Evolutionary conservation across 2,888 invertebrate genomes (phyloP).

Genomic region (Scotopteryx bipunctaria): DNA sequence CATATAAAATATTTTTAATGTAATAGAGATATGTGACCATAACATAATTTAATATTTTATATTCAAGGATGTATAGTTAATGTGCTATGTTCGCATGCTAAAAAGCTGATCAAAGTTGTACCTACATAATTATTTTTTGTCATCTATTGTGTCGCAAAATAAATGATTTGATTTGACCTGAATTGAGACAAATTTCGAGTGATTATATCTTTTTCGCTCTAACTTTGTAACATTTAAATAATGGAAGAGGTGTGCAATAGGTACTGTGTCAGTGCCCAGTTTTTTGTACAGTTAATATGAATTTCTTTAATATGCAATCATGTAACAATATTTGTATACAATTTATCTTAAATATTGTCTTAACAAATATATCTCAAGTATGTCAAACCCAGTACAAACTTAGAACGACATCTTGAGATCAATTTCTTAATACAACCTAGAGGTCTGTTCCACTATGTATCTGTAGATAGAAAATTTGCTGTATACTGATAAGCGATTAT

Average conservation of each 20-base stretch:
- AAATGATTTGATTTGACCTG: no score
- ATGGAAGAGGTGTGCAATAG: not conserved
- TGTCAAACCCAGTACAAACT: constrained; percentile 25
- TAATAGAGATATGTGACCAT: no score
- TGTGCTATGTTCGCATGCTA: no score
- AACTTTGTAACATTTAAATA: no score
- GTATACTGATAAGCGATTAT: constrained; percentile 30
- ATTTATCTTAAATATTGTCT: constrained; percentile 10
- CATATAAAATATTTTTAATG: no score
- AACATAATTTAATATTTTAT: no score
- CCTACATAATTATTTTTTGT: no score
- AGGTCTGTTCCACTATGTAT: constrained; percentile 34
- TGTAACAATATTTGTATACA: constrained; percentile 25
- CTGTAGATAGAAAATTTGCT: constrained; percentile 26
- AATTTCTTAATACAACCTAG: constrained; percentile 15
- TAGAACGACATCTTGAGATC: constrained; percentile 6
- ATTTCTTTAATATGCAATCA: constrained; percentile 24
- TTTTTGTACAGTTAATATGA: constrained; percentile 27
- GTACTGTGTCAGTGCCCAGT: constrained; percentile 31
- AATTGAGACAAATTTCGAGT: no score
- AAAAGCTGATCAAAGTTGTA: no score
- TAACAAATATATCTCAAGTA: constrained; percentile 20
- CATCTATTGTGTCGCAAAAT: no score
- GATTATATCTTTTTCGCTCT: no score
- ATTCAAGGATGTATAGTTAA: no score